A percentile compares a stretch with the other conserved stretches of the same genome.
These are phyloP conservation scores for Cyphomyrmex costatus DNA, from an alignment of 1,140 invertebrate genomes.

Conservation along the genomic window DNA sequence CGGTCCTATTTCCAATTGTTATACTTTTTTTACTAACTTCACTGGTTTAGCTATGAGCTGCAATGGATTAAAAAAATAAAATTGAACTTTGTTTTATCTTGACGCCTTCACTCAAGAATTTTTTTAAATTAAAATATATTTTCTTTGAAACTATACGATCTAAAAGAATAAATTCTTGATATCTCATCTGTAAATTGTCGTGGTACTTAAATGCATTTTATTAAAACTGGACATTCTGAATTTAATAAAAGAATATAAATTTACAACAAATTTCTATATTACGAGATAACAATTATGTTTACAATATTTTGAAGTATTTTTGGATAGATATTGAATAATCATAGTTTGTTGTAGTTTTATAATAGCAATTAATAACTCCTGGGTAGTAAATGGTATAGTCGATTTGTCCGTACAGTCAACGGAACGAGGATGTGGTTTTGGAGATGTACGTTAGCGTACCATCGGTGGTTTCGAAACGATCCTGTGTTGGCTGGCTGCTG, in stretches of 20 bases:
- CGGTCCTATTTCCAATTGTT: too few relatives aligned
- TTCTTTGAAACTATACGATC: too few relatives aligned
- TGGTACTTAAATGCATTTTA: background rate
- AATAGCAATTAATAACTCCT: conserved; percentile 7
- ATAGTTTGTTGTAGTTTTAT: background rate
- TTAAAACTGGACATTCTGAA: background rate
- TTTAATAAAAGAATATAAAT: background rate
- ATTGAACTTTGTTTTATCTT: too few relatives aligned
- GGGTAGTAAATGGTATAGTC: conserved; percentile 20
- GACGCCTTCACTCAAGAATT: too few relatives aligned
- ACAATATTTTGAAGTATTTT: background rate
- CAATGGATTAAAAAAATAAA: too few relatives aligned
- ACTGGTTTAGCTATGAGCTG: too few relatives aligned
- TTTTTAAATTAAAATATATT: too few relatives aligned
- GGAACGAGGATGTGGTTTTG: conserved; percentile 57
- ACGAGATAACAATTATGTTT: background rate
- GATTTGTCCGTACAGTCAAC: conserved; percentile 50
- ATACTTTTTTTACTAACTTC: too few relatives aligned
- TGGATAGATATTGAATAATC: background rate
- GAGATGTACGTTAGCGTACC: conserved; percentile 54
- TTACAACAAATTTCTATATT: background rate
- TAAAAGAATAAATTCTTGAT: too few relatives aligned
- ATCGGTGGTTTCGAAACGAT: conserved; percentile 54
- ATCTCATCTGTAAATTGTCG: too few relatives aligned
- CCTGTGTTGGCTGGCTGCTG: conserved; percentile 20